Conservation (phyloP, 2,888 invertebrate genomes). For the Volucella bombylans region DNA sequence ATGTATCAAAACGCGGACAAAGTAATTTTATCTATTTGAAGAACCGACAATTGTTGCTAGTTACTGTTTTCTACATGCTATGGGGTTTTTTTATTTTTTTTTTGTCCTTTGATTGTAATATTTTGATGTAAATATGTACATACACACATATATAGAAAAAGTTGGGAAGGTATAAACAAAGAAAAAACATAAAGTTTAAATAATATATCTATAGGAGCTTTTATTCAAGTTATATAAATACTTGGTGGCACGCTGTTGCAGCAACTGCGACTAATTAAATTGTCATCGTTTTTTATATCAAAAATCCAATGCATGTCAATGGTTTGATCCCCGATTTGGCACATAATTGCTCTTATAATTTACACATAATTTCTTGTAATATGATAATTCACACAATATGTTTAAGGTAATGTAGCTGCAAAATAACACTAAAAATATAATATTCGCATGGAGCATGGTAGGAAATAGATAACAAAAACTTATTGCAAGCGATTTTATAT, state of each 20-base stretch:
- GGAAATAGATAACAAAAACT: too few species aligned
- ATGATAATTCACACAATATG: background rate
- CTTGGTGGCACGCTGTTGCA: slow-evolving; percentile 67
- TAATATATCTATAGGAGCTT: background rate
- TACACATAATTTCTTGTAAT: slow-evolving; percentile 24
- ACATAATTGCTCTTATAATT: slow-evolving; percentile 43
- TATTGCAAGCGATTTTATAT: too few species aligned
- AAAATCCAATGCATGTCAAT: slow-evolving; percentile 70
- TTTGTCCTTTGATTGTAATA: background rate
- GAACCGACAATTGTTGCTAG: slow-evolving; percentile 62
- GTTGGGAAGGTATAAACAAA: background rate
- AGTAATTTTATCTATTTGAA: background rate
- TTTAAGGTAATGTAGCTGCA: background rate
- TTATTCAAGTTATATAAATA: slow-evolving; percentile 65
- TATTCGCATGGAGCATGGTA: too few species aligned
- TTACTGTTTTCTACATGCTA: slow-evolving; percentile 13
- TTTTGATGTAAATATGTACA: too few species aligned
- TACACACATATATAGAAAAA: background rate
- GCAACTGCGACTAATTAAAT: slow-evolving; percentile 70
- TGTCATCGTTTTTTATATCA: slow-evolving; percentile 67
- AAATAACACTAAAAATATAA: slow-evolving; percentile 9
- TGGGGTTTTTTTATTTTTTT: slow-evolving; percentile 6
- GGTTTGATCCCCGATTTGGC: slow-evolving; percentile 41
- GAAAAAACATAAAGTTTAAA: background rate
- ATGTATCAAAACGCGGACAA: background rate